Conservation (phyloP, 2,113 vertebrate species). For the Euleptes europaea region DNA sequence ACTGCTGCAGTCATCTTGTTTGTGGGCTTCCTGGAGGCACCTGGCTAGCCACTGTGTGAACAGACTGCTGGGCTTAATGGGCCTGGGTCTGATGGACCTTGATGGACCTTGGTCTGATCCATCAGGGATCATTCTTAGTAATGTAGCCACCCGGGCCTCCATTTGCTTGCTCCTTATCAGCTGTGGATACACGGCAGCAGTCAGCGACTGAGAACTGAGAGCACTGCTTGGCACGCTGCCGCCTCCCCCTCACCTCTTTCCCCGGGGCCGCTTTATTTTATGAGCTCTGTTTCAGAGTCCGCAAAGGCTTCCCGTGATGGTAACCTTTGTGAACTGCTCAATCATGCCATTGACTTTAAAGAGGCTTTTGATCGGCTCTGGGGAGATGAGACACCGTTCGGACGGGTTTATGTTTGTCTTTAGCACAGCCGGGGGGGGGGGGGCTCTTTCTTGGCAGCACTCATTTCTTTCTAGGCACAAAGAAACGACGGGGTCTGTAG, state of each 20-base stretch:
- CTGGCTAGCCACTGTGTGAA: too few relatives aligned
- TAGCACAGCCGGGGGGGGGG: background rate
- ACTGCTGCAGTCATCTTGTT: too few relatives aligned
- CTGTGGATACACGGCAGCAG: rapidly evolving
- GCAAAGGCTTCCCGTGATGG: background rate
- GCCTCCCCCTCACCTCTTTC: too few relatives aligned
- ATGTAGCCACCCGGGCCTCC: too few relatives aligned
- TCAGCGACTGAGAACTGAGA: rapidly evolving
- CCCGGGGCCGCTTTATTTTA: background rate
- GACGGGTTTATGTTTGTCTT: background rate
- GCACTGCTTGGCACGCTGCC: background rate
- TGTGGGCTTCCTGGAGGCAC: too few relatives aligned
- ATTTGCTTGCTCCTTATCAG: too few relatives aligned
- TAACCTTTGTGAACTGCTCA: background rate
- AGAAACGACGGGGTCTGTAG: background rate
- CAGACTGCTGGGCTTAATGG: too few relatives aligned
- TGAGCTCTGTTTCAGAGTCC: background rate
- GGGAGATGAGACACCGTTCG: background rate
- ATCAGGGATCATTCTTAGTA: too few relatives aligned
- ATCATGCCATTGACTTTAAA: background rate
- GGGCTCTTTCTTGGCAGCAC: background rate
- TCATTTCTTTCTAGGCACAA: background rate
- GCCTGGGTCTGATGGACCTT: too few relatives aligned
- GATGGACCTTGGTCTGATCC: too few relatives aligned
- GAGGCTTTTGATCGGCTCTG: background rate